phyloP scores from a whole-genome alignment of 30 jellyfish, hydroid and myxozoan species.

The Catostylus mosaicus region DNA sequence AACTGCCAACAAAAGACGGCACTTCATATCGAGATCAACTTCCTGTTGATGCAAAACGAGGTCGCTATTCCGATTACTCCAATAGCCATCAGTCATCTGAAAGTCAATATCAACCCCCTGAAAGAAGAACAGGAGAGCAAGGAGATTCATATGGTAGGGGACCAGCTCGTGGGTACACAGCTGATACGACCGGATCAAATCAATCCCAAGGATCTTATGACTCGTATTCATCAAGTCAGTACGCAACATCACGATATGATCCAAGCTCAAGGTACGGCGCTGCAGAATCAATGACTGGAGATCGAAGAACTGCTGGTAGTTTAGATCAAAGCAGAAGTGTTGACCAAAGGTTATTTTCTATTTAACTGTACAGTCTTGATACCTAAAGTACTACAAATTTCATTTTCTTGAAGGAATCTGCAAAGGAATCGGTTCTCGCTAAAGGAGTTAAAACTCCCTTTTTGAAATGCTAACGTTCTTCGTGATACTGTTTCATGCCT shows the following conservation, averaged over 20 bases:
- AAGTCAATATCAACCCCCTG: slow-evolving; percentile 5
- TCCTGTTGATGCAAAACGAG: slow-evolving; percentile 44
- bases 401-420: too few relatives aligned
- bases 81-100: slow-evolving; percentile 22
- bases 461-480: too few relatives aligned
- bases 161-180: slow-evolving; percentile 18
- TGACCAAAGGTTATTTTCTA: slow-evolving; percentile 33
- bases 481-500: too few relatives aligned
- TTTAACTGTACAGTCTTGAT: too few relatives aligned
- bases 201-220: slow-evolving; percentile 2
- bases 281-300: not conserved
- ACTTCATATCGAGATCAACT: slow-evolving; percentile 3
- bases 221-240: slow-evolving; percentile 7
- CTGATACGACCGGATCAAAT: slow-evolving; percentile 16
- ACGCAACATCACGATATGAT: slow-evolving; percentile 5
- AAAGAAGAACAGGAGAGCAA: slow-evolving; percentile 4
- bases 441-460: too few relatives aligned
- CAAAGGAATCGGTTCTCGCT: too few relatives aligned
- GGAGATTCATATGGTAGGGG: slow-evolving; percentile 8
- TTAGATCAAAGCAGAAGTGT: slow-evolving; percentile 1
- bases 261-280: slow-evolving; percentile 12
- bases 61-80: slow-evolving; percentile 40
- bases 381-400: too few relatives aligned
- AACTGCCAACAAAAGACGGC: slow-evolving; percentile 17
- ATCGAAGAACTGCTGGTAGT: slow-evolving; percentile 11